Evolutionary conservation across 2,888 invertebrate genomes (phyloP), one percentile per base, ranked within the genome.

Genomic region (Melinaea menophilus): DNA sequence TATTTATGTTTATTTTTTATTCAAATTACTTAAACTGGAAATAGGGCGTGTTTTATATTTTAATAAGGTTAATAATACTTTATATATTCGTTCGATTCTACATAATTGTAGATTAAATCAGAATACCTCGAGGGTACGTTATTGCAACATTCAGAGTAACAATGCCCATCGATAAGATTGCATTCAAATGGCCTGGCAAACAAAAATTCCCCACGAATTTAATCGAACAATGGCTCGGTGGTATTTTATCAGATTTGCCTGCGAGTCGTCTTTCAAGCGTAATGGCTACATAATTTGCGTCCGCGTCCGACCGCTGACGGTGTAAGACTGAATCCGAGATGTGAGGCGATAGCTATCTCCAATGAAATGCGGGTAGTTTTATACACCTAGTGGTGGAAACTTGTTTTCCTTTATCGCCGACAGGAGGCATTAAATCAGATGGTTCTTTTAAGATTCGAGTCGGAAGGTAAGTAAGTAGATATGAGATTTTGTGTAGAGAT

Each of bases 311-410:
- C 72, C 72, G 83, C 86, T 85, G 84, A 84, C 83, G 76, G 77
- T 74, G 77, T 78, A 74, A 76, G 79, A 82, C 78, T 82, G 78
- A 76, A 80, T 81, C 78, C 73, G 76, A 80, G 86, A 85, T 84
- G 82, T 82, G 84, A 84, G 82, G 75, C 77, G 85, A 86, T 86
- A 79, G 78, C 76, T 72, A 80, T 74, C 74, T 73, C 71, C 81
- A 85, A 85, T 85, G 82, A 84, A 81, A 79, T 76, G 81, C 78
- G 81, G 83, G 81, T 84, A 84, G 83, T 84, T 86, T 88, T 86
- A 88, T 86, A 80, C 80, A 79, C 79, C 79, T 78, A 80, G 77
- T 79, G 74, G 22, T 22, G 41, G 75, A 75, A 78, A 81, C 79
- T 80, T 81, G 85, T 81, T 84, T 82, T 78, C 82, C 83, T 86